These are phyloP conservation scores for Drosophila pseudoananassae DNA, from an alignment of 1,140 invertebrate genomes.

Conservation along the genomic window DNA sequence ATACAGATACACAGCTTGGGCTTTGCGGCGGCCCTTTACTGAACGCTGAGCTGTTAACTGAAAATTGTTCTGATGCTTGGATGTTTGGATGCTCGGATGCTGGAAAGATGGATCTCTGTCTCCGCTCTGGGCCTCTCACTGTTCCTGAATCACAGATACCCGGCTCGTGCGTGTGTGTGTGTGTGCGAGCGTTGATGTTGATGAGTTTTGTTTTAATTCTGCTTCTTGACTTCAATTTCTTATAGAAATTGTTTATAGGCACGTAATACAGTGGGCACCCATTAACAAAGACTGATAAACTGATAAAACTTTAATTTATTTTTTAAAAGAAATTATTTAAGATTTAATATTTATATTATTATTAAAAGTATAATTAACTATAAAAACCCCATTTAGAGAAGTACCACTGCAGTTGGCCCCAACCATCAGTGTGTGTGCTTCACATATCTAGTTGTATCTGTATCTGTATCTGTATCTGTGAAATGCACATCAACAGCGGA, in stretches of 20 bases:
- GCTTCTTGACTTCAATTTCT: constrained; percentile 82
- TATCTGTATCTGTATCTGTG: constrained; percentile 33
- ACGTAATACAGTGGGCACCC: constrained; percentile 50
- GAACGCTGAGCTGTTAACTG: constrained; percentile 58
- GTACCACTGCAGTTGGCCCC: constrained; percentile 24
- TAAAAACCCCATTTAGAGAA: neutral
- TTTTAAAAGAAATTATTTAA: no score
- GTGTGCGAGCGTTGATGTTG: constrained; percentile 52
- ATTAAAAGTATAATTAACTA: no score
- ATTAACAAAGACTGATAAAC: neutral
- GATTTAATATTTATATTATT: accelerated
- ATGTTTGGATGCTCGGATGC: constrained; percentile 45
- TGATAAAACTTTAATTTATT: neutral
- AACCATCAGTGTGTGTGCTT: constrained; percentile 23
- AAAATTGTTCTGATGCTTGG: constrained; percentile 57
- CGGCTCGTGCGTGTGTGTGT: constrained; percentile 36
- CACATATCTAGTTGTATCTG: constrained; percentile 18
- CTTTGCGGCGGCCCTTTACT: constrained; percentile 19
- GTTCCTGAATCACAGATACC: constrained; percentile 19
- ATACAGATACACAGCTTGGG: constrained; percentile 36
- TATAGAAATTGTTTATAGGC: constrained; percentile 78
- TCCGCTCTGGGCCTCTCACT: constrained; percentile 9
- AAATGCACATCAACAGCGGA: constrained; percentile 15
- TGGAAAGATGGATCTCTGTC: constrained; percentile 67
- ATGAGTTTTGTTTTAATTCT: constrained; percentile 83